Evolutionary conservation across 2,113 vertebrate genomes (phyloP).

Genomic region (Synchiropus splendidus): DNA sequence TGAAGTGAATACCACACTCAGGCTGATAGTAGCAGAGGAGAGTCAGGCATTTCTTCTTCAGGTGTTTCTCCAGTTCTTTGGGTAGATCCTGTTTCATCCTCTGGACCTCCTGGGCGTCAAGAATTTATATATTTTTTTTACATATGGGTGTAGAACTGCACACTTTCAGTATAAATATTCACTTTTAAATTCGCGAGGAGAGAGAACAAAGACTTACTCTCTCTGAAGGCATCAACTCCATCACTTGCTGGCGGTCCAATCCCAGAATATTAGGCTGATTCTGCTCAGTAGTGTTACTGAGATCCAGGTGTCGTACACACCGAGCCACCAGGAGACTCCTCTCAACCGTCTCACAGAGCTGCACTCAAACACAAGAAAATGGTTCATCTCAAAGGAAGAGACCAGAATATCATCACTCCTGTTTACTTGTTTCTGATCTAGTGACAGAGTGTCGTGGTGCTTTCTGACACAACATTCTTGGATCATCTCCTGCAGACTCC

Average conservation of each 20-base stretch:
- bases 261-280: slow-evolving; percentile 55
- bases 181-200: not conserved
- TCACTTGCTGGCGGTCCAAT: slow-evolving; percentile 57
- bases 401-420: not conserved
- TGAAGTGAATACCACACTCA: slow-evolving; percentile 66
- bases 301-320: slow-evolving; percentile 61
- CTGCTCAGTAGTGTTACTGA: slow-evolving; percentile 28
- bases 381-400: not conserved
- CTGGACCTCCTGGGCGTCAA: slow-evolving; percentile 55
- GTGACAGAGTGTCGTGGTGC: slow-evolving; percentile 40
- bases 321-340: slow-evolving; percentile 68
- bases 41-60: slow-evolving; percentile 70
- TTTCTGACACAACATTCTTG: slow-evolving; percentile 65
- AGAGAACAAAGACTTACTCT: slow-evolving; percentile 31
- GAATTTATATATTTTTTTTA: rapidly evolving
- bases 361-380: not conserved
- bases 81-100: slow-evolving; percentile 66
- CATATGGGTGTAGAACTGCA: too few relatives aligned
- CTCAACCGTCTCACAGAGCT: slow-evolving; percentile 75
- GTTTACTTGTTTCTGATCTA: slow-evolving; percentile 51
- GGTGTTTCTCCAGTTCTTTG: slow-evolving; percentile 66
- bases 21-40: slow-evolving; percentile 76
- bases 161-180: not conserved
- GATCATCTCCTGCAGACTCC: slow-evolving; percentile 72
- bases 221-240: slow-evolving; percentile 65